These are phyloP conservation scores for Threskiornis aethiopicus DNA, from an alignment of 2,797 vertebrate genomes.

Conservation along the genomic window DNA sequence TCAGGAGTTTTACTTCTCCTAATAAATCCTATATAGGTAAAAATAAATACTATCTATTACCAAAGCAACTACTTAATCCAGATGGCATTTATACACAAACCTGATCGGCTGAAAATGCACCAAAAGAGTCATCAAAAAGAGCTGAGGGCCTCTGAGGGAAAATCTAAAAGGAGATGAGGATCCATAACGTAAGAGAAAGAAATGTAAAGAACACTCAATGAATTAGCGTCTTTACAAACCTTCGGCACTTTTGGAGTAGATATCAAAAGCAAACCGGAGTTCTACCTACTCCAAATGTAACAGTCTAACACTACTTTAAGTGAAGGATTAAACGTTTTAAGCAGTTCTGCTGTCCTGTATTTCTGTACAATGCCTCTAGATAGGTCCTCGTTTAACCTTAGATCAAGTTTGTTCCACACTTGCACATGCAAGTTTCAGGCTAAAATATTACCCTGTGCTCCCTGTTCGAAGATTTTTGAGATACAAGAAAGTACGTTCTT, in stretches of 20 bases:
- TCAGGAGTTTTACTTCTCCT: not conserved
- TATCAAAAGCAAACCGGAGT: not conserved
- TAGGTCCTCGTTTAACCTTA: not conserved
- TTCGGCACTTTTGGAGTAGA: not conserved
- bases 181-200: slow-evolving; percentile 46
- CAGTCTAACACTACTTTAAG: not conserved
- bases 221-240: not conserved
- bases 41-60: slow-evolving; percentile 6
- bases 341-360: not conserved
- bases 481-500: not conserved
- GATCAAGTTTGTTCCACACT: not conserved
- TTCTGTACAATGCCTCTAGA: not conserved
- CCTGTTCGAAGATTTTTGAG: not conserved
- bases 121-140: slow-evolving; percentile 84
- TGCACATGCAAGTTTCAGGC: not conserved
- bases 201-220: not conserved
- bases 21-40: not conserved
- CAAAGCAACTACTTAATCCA: slow-evolving; percentile 20
- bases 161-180: slow-evolving; percentile 77
- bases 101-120: slow-evolving; percentile 83
- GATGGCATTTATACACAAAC: slow-evolving; percentile 77
- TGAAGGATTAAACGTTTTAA: not conserved
- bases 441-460: not conserved
- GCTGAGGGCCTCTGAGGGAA: slow-evolving; percentile 75
- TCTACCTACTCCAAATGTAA: not conserved